Evolutionary conservation across 2,888 invertebrate genomes (phyloP), one percentile per base, ranked within the genome.

Genomic region (Deladenus siricidicola): DNA sequence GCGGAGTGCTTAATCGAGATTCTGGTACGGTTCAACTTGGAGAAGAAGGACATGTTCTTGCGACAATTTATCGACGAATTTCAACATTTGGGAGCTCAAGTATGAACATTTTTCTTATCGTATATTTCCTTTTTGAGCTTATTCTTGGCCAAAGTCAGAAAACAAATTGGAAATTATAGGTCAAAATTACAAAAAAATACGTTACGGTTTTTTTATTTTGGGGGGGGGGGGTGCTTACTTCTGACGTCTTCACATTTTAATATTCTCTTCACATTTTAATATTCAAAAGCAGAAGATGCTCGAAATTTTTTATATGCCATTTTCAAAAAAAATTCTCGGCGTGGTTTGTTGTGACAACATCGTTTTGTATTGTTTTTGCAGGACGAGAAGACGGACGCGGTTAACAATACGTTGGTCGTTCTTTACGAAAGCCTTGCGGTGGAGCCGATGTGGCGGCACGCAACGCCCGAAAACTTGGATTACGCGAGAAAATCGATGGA

Each of bases 401-500:
- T 94, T 68, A 88, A 89, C 69, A 86, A 85, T 69, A 90, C 90
- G 76, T 85, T 93, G 62, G 74, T 74, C 29, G 68, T 70, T 44
- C 73, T 84, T 48, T 80, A 80, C 67, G 74, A 74, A n/a, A 74
- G 77, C 44, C 78, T 82, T 77, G 73, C 76, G 52, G 69, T 70
- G n/a, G 82, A 82, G 60, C 60, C 70, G 19, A 72, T 79, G 30
- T 82, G 82, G 81, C 74, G 77, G 70, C 88, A 85, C 66, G 87
- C 88, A 8, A 86, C 85, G 65, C 82, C 85, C 21, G 82, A 84
- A 65, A 87, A 90, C 76, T 24, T 70, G 4, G 56, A 63, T 6
- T 85, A 87, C 73, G 89, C 88, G 0, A 86, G 87, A 74, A 82
- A 86, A 62, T 88, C 89, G 3, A 86, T 96, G 66, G 94, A 96